Base-by-base conservation (phyloP, 2,797 vertebrate species). In the Sebastes nivosus region DNA sequence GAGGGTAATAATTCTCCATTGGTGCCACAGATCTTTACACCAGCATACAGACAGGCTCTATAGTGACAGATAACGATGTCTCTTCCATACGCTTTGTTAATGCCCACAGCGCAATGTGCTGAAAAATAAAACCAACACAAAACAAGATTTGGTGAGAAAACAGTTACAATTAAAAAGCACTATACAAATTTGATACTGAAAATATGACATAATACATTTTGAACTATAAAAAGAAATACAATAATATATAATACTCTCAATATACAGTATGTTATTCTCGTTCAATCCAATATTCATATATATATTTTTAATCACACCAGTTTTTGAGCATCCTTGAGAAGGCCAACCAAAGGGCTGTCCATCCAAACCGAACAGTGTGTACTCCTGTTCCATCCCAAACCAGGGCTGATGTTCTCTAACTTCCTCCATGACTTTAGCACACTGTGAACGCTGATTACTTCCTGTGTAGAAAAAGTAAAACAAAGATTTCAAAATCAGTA, bases 311-410 rank as follows among this genome's bases (percentile, higher is more conserved):
- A 61, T 64, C 61, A 63, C 63, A 72, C 73, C 73, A 1, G 1
- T 18, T 30, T 3, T 29, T 22, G 20, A 8, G 12, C 12, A 58
- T 58, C 27, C 38, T 27, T 52, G 12, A 14, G 25, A 22, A 59
- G 38, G 55, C 64, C 55, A 69, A 50, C 34, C 79, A 34, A 63
- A 54, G 4, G 16, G 58, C 8, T 30, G 11, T 66, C 29, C 24
- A 22, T 81, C 72, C 72, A 59, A 54, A 54, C 14, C 11, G 54
- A 76, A 71, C 13, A 70, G 58, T 6, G 36, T 46, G 59, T 69
- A 69, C 59, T 80, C 78, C 57, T 80, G 46, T 42, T 75, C n/a
- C 27, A 70, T 52, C 18, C 67, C 46, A 10, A 77, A 83, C 72
- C 77, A 83, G 16, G 72, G 72, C 42, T 76, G 13, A 60, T 42